Percentiles rank a stretch among this genome's conserved stretches.
Conservation (phyloP, 35 echinoderm and acorn worm genomes). For the Diadema setosum region DNA sequence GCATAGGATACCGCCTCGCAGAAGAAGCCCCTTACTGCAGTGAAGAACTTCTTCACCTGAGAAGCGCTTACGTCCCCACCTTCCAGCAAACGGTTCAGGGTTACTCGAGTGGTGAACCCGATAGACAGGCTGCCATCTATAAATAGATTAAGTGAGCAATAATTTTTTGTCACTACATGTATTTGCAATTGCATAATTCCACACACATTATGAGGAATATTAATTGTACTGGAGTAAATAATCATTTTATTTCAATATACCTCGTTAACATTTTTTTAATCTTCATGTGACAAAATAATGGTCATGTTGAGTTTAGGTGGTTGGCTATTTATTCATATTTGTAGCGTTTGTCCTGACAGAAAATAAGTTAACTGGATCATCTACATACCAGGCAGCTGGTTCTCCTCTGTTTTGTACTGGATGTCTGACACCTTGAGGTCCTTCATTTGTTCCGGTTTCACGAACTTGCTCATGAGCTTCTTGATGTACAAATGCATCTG, state of each 20-base stretch:
- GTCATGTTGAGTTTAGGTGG: slow-evolving; percentile 8
- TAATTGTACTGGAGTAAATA: background rate
- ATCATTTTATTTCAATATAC: slow-evolving; percentile 3
- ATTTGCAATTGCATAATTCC: slow-evolving; percentile 16
- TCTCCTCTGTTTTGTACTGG: background rate
- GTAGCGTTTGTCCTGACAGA: background rate
- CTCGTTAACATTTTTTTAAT: background rate
- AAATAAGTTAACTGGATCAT: too few relatives aligned
- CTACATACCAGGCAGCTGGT: slow-evolving; percentile 18
- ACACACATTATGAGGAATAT: background rate
- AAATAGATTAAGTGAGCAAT: background rate
- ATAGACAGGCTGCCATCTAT: background rate
- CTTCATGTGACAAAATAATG: slow-evolving; percentile 6
- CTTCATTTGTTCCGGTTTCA: background rate
- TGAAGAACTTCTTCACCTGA: background rate
- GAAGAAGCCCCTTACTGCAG: background rate
- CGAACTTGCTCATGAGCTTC: slow-evolving; percentile 7
- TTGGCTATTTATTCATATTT: background rate
- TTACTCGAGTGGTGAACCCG: background rate
- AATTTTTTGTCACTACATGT: background rate
- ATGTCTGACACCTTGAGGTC: background rate
- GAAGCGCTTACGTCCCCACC: background rate
- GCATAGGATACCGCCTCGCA: background rate
- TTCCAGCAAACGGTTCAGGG: background rate
- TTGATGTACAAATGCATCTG: slow-evolving; percentile 2